These are phyloP conservation scores for Lepus americanus DNA, from an alignment of 2,113 vertebrate species.

Conservation along the genomic window DNA sequence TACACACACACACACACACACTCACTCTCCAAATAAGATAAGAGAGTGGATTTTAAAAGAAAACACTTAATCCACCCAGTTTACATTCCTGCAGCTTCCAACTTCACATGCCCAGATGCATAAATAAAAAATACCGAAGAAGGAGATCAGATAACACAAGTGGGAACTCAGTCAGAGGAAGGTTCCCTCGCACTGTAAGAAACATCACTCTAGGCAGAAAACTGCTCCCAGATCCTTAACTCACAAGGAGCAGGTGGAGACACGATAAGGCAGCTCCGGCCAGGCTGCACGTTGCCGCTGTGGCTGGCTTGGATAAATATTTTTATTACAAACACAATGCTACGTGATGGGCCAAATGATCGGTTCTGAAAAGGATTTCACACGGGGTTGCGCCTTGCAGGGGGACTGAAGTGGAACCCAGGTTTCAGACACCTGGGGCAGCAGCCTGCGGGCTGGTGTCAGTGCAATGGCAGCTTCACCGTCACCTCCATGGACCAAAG, in stretches of 20 bases:
- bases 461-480: conserved; percentile 35
- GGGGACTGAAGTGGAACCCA: background rate
- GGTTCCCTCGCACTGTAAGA: conserved; percentile 50
- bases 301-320: conserved; percentile 1
- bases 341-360: conserved; percentile 10
- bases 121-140: conserved; percentile 43
- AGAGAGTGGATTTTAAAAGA: conserved; percentile 38
- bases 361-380: background rate
- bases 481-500: background rate
- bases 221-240: conserved; percentile 50
- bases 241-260: conserved; percentile 42
- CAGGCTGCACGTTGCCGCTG: background rate
- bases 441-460: background rate
- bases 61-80: background rate
- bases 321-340: conserved; percentile 59
- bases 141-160: conserved; percentile 64
- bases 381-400: conserved; percentile 30
- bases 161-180: conserved; percentile 52
- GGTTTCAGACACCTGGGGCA: background rate
- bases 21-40: background rate
- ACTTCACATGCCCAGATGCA: conserved; percentile 23
- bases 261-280: background rate
- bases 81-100: conserved; percentile 61
- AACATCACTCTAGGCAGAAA: conserved; percentile 37
- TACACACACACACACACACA: background rate